Percentiles rank a stretch among this genome's conserved stretches.
Evolutionary conservation across 2,797 vertebrate species (phyloP).

Genomic region (Scolopax rusticola): DNA sequence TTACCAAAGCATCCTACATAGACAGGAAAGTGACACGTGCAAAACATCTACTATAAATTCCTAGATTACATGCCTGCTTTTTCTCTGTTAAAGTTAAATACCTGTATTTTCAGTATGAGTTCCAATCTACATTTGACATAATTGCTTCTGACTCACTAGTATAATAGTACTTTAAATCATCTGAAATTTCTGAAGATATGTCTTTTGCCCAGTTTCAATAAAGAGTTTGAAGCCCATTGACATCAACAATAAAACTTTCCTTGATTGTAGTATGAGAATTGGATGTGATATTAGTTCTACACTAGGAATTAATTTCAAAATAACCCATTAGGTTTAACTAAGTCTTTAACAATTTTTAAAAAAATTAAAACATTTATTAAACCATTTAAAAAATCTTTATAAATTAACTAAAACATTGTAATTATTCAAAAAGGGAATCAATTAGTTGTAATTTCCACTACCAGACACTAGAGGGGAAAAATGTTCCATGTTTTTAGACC

Average conservation of each 20-base stretch:
- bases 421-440: not conserved
- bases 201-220: not conserved
- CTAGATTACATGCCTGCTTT: not conserved
- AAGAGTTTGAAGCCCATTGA: not conserved
- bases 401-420: not conserved
- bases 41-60: not conserved
- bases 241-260: not conserved
- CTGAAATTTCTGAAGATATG: not conserved
- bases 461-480: slow-evolving; percentile 68
- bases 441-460: slow-evolving; percentile 37
- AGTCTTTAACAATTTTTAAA: not conserved
- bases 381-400: not conserved
- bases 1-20: not conserved
- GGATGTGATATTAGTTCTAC: not conserved
- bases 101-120: not conserved
- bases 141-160: not conserved
- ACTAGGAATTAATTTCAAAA: not conserved
- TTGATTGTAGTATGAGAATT: not conserved
- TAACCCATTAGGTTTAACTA: not conserved
- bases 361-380: not conserved
- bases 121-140: not conserved
- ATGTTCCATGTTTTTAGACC: slow-evolving; percentile 11
- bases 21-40: not conserved
- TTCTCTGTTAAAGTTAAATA: not conserved
- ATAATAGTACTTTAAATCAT: not conserved